Percentiles rank a stretch among this genome's conserved stretches.
phyloP scores from a whole-genome alignment of 1,140 invertebrate genomes.

The Tetramorium parvispinum region DNA sequence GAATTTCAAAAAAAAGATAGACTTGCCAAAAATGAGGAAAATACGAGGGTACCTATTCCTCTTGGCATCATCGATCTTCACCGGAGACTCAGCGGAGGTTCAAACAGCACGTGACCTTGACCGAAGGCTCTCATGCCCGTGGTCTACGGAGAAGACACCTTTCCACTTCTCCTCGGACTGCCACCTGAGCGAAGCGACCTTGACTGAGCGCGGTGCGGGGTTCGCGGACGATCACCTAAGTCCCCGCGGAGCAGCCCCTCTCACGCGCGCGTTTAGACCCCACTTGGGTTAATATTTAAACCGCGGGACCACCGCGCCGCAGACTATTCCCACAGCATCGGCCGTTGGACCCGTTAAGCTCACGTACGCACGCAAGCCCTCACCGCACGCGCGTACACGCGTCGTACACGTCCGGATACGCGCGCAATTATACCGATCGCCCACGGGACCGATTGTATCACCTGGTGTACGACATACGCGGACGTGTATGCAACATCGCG shows the following conservation, averaged over 20 bases:
- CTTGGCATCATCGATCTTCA: background rate
- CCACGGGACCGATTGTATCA: background rate
- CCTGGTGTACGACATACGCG: background rate
- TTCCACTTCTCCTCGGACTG: background rate
- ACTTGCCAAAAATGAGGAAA: background rate
- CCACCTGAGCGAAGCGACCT: conserved; percentile 59
- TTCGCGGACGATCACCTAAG: conserved; percentile 67
- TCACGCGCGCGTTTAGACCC: conserved; percentile 72
- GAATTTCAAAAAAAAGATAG: background rate
- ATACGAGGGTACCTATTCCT: background rate
- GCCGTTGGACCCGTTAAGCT: conserved; percentile 78
- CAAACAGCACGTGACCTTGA: conserved; percentile 53
- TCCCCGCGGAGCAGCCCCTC: conserved; percentile 55
- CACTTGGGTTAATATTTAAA: conserved; percentile 84
- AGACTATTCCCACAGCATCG: conserved; percentile 84
- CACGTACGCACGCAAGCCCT: conserved; percentile 67
- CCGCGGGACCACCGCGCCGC: conserved; percentile 76
- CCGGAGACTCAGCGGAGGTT: background rate
- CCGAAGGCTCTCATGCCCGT: conserved; percentile 50
- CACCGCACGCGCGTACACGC: conserved; percentile 68
- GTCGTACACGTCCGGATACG: conserved; percentile 18
- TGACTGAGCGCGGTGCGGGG: conserved; percentile 55
- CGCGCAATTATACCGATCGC: background rate
- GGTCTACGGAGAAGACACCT: background rate
- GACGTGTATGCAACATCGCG: conserved; percentile 6